Evolutionary conservation across 1,140 invertebrate species (phyloP).

Genomic region (Zaprionus taronus): DNA sequence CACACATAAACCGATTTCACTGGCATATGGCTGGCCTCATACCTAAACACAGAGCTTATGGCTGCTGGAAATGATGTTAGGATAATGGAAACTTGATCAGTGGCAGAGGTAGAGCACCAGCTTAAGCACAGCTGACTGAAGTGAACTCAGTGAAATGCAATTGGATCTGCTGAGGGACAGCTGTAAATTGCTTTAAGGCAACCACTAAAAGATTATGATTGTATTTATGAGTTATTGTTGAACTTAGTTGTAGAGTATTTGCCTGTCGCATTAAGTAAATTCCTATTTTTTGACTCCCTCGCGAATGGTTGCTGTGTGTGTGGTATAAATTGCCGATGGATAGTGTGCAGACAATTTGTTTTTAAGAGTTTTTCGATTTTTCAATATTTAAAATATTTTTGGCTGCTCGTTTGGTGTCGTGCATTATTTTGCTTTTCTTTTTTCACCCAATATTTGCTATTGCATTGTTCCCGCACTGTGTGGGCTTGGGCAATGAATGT

Average conservation of each 20-base stretch:
- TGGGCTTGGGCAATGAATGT: neutral
- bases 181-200: neutral
- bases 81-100: conserved; percentile 4
- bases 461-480: conserved; percentile 19
- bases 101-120: neutral
- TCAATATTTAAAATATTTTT: conserved; percentile 38
- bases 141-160: neutral
- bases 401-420: conserved; percentile 6
- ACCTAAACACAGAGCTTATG: neutral
- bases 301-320: neutral
- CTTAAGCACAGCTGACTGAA: neutral
- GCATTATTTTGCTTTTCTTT: conserved; percentile 7
- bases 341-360: conserved; percentile 6
- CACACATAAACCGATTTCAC: conserved; percentile 7
- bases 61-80: neutral
- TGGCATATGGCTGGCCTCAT: neutral
- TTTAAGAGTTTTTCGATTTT: conserved; percentile 8
- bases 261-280: neutral
- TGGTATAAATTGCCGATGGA: neutral
- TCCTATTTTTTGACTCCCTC: neutral
- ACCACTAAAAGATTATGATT: neutral
- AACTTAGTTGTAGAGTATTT: neutral
- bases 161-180: neutral
- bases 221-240: too few relatives aligned
- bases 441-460: conserved; percentile 14